Evolutionary conservation across 2,113 vertebrate genomes (phyloP), one percentile per base, ranked within the genome.

Genomic region (Myanophis thanlyinensis): DNA sequence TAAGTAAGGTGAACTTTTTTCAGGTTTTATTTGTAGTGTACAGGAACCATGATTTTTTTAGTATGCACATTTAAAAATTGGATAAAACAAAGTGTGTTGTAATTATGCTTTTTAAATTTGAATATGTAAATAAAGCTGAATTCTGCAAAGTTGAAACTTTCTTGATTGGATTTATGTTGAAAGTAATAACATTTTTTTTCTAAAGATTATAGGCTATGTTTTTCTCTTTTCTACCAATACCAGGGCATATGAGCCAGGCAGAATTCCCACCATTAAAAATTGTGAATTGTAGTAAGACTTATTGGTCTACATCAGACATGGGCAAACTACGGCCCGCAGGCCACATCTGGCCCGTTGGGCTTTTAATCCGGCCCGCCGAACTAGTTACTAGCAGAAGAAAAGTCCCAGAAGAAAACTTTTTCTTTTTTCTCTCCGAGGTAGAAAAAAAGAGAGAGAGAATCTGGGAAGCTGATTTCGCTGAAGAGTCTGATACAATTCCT

Each of bases 81-180:
- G 53, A 87, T 23, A 56, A 47, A 73, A 10, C 13, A 12, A 54
- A 23, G 8, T 59, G 47, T 87, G 35, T 73, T 93, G 86, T 88
- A 91, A 93, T 91, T 93, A 91, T 91, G 86, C 90, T 90, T 93
- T 93, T 91, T 56, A 93, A 93, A 88, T 88, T 84, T 47, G 23
- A 86, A 91, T 52, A 52, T 91, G 80, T 91, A 93, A 92, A 89
- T 93, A 93, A 93, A 92, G 53, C 44, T 18, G 87, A 86, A 89
- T 91, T 89, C 48, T 53, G 91, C 54, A 88, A 53, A 91, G 54
- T 80, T 44, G n/a, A 47, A 49, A 46, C 15, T 80, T 40, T 44
- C 73, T 80, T 40, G 73, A 3, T 22, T 80, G 73, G 3, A 40
- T 40, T 80, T 40, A 40, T 80, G 73, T 80, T 80, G 15, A 80